phyloP scores from a whole-genome alignment of 2,113 vertebrate species.

The Triplophysa rosa region DNA sequence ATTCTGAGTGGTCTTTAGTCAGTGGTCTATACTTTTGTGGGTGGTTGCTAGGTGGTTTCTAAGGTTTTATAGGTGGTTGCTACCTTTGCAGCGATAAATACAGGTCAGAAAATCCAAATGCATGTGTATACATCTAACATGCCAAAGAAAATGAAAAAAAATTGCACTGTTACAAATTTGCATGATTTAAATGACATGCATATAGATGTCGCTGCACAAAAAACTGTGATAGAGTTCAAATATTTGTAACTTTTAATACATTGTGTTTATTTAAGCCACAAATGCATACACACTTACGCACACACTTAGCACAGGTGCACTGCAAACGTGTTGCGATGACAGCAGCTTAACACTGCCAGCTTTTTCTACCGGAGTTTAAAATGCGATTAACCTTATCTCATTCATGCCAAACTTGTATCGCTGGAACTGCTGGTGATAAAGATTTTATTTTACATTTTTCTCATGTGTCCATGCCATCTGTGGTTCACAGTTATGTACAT shows the following conservation, averaged over 20 bases:
- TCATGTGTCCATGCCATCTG: conserved; percentile 4
- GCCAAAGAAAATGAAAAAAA: no score
- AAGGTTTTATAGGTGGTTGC: neutral
- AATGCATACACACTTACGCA: neutral
- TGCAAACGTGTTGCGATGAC: neutral
- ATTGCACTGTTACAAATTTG: no score
- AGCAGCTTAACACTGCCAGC: conserved; percentile 13
- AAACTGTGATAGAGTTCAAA: neutral
- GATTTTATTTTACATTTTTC: conserved; percentile 12
- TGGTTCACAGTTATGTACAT: neutral
- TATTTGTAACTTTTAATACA: neutral
- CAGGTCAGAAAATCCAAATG: no score
- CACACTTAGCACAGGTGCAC: neutral
- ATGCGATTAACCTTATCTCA: conserved; percentile 43
- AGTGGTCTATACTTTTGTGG: no score
- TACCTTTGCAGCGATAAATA: no score
- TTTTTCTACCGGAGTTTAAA: conserved; percentile 21
- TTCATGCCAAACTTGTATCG: neutral
- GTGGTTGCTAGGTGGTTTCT: no score
- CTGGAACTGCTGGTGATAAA: neutral
- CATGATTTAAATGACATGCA: no score
- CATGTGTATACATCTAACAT: neutral
- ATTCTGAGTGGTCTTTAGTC: no score
- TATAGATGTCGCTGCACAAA: neutral
- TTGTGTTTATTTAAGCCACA: neutral